Conservation (phyloP, 2,888 invertebrate species). For the Kryphioiulus occultus region DNA sequence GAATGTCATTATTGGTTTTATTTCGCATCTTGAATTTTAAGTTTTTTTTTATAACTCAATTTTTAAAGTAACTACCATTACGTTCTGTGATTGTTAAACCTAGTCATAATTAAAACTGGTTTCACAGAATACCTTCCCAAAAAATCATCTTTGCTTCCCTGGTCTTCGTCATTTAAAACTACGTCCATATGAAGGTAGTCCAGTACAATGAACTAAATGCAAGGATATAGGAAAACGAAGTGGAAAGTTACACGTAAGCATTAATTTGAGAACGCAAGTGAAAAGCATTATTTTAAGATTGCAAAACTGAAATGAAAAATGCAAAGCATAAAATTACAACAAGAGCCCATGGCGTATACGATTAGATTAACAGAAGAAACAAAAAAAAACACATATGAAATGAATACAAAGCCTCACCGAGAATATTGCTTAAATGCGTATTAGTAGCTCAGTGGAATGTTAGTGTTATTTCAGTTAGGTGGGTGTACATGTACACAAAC, state of each 20-base stretch:
- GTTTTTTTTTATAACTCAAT: background rate
- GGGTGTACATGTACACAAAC: background rate
- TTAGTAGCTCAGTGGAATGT: background rate
- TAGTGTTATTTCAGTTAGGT: background rate
- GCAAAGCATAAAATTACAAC: too few relatives aligned
- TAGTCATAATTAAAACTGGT: constrained; percentile 56
- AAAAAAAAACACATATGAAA: background rate
- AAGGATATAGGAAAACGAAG: constrained; percentile 9
- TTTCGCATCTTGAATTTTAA: background rate
- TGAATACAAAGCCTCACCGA: background rate
- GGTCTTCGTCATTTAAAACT: constrained; percentile 86
- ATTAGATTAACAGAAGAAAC: background rate
- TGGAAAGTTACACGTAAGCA: constrained; percentile 13
- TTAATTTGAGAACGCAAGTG: background rate
- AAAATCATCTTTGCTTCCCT: constrained; percentile 87
- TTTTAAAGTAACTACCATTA: background rate
- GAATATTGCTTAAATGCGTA: background rate
- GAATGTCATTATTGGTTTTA: too few relatives aligned
- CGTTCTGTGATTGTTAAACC: background rate
- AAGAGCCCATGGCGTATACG: too few relatives aligned
- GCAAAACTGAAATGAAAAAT: background rate
- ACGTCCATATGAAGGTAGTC: constrained; percentile 69
- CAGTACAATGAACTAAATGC: constrained; percentile 62
- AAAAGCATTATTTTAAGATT: background rate
- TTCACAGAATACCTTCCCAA: constrained; percentile 78